Conservation (phyloP, 1,140 invertebrate genomes). For the Fopius arisanus region DNA sequence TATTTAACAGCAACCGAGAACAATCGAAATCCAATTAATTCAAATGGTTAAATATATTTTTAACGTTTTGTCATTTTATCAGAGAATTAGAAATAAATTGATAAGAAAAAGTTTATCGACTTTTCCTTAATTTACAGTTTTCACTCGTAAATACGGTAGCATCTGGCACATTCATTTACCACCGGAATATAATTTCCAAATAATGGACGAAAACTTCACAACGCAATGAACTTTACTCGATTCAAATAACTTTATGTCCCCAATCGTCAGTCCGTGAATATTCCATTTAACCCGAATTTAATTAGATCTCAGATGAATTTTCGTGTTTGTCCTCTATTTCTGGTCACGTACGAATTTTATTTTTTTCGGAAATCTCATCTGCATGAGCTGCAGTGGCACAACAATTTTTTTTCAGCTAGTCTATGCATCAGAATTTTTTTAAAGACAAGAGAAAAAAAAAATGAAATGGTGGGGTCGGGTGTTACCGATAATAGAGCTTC, state of each 20-base stretch:
- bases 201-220: neutral
- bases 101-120: neutral
- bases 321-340: neutral
- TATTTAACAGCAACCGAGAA: too few species aligned
- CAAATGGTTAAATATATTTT: too few species aligned
- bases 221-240: neutral
- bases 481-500: constrained; percentile 9
- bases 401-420: too few species aligned
- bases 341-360: too few species aligned
- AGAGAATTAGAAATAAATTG: too few species aligned
- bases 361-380: too few species aligned
- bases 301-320: neutral
- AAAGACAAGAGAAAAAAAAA: neutral
- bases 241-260: neutral
- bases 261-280: neutral
- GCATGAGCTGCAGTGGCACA: too few species aligned
- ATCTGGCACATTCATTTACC: neutral
- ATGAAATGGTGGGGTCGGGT: neutral
- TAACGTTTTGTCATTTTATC: too few species aligned
- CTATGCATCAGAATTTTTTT: too few species aligned
- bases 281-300: neutral
- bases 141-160: neutral
- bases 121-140: neutral
- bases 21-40: too few species aligned
- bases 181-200: neutral